These are phyloP conservation scores for Platorchestia sp. DNA, from an alignment of 1,140 invertebrate species.

Conservation along the genomic window DNA sequence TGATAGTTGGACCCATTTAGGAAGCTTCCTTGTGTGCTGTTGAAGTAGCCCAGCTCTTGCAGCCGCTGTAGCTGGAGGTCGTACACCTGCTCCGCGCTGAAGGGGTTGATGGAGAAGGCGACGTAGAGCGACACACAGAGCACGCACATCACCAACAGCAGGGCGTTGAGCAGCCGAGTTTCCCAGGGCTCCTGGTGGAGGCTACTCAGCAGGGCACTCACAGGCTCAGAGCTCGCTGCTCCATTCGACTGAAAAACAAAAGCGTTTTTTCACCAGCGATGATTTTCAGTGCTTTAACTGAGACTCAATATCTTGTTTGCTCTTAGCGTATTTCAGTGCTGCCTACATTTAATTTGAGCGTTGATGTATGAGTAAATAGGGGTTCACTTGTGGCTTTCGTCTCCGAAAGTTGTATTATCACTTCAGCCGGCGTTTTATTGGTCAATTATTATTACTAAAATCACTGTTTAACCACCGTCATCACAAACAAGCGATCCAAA, in stretches of 20 bases:
- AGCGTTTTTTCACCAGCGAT: neutral
- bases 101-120: slow-evolving; percentile 67
- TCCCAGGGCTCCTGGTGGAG: slow-evolving; percentile 66
- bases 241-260: slow-evolving; percentile 37
- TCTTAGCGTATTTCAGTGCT: too few relatives aligned
- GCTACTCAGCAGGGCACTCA: slow-evolving; percentile 59
- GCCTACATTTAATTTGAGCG: too few relatives aligned
- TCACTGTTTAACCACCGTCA: too few relatives aligned
- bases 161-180: slow-evolving; percentile 62
- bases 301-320: too few relatives aligned
- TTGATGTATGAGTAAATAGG: too few relatives aligned
- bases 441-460: too few relatives aligned
- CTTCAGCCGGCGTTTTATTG: too few relatives aligned
- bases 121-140: slow-evolving; percentile 59
- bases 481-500: too few relatives aligned
- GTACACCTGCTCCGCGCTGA: slow-evolving; percentile 60
- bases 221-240: slow-evolving; percentile 58
- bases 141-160: slow-evolving; percentile 63
- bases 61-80: slow-evolving; percentile 61
- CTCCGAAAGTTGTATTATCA: too few relatives aligned
- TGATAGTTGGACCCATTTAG: neutral
- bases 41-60: slow-evolving; percentile 59
- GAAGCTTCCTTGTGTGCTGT: neutral
- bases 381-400: too few relatives aligned
- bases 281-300: neutral